A percentile compares a stretch with the other conserved stretches of the same genome.
phyloP scores from a whole-genome alignment of 2,797 vertebrate genomes.

The Manis crassicaudata region DNA sequence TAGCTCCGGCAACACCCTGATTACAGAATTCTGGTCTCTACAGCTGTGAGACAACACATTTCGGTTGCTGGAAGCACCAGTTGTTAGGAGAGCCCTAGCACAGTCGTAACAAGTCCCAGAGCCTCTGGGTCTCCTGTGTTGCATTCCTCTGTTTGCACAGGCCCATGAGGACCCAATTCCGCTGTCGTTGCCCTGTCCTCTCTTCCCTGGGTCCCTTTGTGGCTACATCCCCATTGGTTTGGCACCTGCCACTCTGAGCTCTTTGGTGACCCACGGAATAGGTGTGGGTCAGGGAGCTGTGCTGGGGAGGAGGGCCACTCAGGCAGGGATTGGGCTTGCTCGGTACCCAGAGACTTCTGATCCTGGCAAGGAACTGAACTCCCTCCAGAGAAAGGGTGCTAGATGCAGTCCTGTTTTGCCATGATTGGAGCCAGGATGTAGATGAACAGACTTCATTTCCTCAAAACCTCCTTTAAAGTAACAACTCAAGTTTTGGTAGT shows the following conservation, averaged over 20 bases:
- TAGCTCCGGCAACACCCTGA: accelerated
- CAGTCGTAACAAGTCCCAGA: neutral
- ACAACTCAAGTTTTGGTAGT: too few relatives aligned
- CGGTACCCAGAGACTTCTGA: neutral
- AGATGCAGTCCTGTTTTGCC: accelerated
- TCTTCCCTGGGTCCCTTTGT: neutral
- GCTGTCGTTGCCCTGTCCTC: accelerated
- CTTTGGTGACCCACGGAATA: neutral
- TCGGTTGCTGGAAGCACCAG: neutral
- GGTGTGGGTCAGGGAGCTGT: neutral
- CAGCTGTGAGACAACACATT: neutral
- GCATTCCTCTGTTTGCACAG: neutral
- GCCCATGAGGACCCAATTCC: accelerated
- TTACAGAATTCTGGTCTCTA: neutral
- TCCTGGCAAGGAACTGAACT: neutral
- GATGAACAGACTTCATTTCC: neutral
- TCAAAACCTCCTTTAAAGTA: neutral
- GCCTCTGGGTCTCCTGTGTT: neutral
- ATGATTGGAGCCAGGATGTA: neutral
- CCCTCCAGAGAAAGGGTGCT: neutral
- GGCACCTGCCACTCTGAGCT: neutral
- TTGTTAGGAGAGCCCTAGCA: neutral
- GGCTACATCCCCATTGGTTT: neutral
- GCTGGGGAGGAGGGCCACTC: too few relatives aligned
- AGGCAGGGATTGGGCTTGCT: neutral